Evolutionary conservation across 2,888 invertebrate genomes (phyloP).

Genomic region (Caenorhabditis sp.): DNA sequence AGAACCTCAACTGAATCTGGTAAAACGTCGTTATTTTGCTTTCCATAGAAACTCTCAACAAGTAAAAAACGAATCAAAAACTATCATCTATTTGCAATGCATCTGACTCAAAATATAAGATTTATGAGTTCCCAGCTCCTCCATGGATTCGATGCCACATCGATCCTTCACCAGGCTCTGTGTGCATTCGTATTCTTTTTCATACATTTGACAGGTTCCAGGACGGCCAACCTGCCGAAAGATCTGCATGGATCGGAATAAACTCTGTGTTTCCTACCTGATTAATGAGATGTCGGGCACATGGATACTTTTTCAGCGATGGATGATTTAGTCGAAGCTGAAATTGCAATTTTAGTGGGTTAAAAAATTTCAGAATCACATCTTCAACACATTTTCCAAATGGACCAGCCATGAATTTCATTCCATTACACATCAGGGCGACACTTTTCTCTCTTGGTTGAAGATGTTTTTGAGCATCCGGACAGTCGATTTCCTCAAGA

Average conservation of each 20-base stretch:
- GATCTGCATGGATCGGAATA: not conserved
- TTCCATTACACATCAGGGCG: slow-evolving; percentile 12
- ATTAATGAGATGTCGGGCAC: slow-evolving; percentile 16
- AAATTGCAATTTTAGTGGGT: too few species aligned
- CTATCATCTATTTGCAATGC: slow-evolving; percentile 20
- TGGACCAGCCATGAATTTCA: slow-evolving; percentile 20
- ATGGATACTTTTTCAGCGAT: slow-evolving; percentile 12
- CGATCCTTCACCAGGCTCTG: not conserved
- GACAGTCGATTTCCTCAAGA: slow-evolving; percentile 33
- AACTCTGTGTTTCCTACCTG: not conserved
- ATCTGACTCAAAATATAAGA: slow-evolving; percentile 33
- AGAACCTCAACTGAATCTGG: too few species aligned
- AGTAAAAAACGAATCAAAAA: too few species aligned
- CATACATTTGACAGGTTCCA: slow-evolving; percentile 23
- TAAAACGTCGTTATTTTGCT: too few species aligned
- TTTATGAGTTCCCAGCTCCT: slow-evolving; percentile 39
- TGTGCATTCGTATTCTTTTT: slow-evolving; percentile 41
- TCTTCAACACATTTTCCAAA: slow-evolving; percentile 19
- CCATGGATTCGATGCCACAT: slow-evolving; percentile 22
- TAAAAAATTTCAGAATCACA: not conserved
- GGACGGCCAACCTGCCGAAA: slow-evolving; percentile 22
- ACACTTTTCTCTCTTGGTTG: slow-evolving; percentile 34
- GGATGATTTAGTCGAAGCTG: slow-evolving; percentile 2
- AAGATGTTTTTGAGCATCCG: slow-evolving; percentile 38
- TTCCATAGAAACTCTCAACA: too few species aligned